Base-by-base conservation (phyloP, 1,140 invertebrate species). In the Bombus confusus region DNA sequence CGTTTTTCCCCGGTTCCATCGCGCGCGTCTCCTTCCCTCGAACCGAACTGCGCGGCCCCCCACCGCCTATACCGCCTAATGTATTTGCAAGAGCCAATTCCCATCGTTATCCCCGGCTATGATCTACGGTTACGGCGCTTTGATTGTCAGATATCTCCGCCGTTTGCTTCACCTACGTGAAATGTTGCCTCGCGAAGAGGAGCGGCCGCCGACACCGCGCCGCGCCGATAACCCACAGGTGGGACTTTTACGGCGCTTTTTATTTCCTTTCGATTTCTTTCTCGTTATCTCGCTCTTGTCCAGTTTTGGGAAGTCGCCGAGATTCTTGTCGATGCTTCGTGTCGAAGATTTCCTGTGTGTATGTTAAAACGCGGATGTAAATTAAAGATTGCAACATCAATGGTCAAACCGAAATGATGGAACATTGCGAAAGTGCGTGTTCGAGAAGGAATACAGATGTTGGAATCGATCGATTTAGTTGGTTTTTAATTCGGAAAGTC, bases 31-130 rank as follows among this genome's bases (percentile, higher is more conserved):
- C 69, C 74, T 37, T 75, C 73, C 41, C 15, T 64, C 71, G 71
- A 13, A 78, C 74, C 83, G 77, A 79, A 41, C 83, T 75, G 86
- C 85, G 87, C 86, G 81, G 52, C 90, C 84, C 76, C 86, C 82
- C 68, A 68, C 87, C 87, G 90, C 88, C 86, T 88, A 87, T 74
- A 87, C 86, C 90, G 92, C 92, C 90, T 95, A 95, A 95, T 95
- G 94, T 93, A 94, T 95, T 95, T 94, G 92, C 93, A 93, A 94
- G 91, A 93, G 91, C 93, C 93, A 94, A 95, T 95, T 95, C 91
- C 91, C 89, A 91, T 93, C 94, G 93, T 94, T 95, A 95, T 95
- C 91, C 91, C 84, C 84, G 80, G 90, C 74, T 92, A 92, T 94
- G 94, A 95, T 94, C 91, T 92, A 94, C 91, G 93, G 92, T 94